Base-by-base conservation (phyloP, 1,140 invertebrate species). In the Neodiprion fabricii region DNA sequence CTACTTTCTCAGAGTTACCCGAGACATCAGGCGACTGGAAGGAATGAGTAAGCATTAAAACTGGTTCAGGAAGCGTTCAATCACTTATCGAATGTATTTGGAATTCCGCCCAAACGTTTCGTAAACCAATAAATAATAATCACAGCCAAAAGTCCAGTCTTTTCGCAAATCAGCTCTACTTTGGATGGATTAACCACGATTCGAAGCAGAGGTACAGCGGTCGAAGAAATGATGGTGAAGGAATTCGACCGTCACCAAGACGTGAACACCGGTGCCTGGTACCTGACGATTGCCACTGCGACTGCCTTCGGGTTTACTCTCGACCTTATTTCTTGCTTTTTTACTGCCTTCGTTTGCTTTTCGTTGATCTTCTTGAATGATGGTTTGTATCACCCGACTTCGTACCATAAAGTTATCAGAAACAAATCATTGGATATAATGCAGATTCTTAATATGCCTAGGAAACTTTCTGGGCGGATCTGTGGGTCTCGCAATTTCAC, bases 181-280 rank as follows among this genome's bases (percentile, higher is more conserved):
- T 88, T 97, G 74, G 89, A 93, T 70, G 96, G 96, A 1, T 84
- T 98, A 10, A 91, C 92, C 53, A 97, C 95, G 1, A 95, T 98
- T 75, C 89, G 96, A 67, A 92, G 96, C 1, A 92, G 92, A 74
- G 88, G 87, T 48, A 93, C 92, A 1, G 90, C 96, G 81, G 28
- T 40, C 28, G 28, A 2, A 94, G 87, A 90, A 67, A 91, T 93
- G 74, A 90, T 97, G 73, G 91, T 92, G 68, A 87, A 92, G 61
- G 92, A 94, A 78, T 96, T 95, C 78, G 94, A 96, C 81, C 90
- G 86, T 79, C 92, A 91, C 85, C 93, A 91, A 87, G 92, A 90
- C 86, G 86, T 89, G 40, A 88, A 93, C 80, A 89, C 89, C 67
- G 87, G 88, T 49, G 91, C 91, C 49, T 91, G 91, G 91, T 93